Conservation (phyloP, 2,113 vertebrate genomes). For the Oreochromis niloticus region DNA sequence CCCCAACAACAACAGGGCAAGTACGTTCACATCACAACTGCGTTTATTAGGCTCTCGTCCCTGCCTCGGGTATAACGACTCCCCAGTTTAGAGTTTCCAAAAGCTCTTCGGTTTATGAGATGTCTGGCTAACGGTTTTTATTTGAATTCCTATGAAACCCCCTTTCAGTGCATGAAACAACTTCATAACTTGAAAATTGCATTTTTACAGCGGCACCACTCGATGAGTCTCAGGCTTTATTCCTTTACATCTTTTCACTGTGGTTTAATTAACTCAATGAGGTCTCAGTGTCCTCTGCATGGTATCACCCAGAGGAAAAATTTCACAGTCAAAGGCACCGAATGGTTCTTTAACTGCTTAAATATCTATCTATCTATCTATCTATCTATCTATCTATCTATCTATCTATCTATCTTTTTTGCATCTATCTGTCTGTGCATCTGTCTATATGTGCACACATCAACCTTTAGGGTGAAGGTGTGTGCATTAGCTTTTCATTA, state of each 20-base stretch:
- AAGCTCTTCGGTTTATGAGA: conserved; percentile 25
- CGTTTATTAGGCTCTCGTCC: not conserved
- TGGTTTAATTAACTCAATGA: conserved; percentile 59
- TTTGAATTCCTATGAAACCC: conserved; percentile 50
- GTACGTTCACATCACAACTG: not conserved
- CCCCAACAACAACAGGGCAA: not conserved
- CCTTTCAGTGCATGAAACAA: conserved; percentile 28
- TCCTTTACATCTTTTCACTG: conserved; percentile 35
- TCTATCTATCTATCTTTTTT: not conserved
- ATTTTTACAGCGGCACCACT: conserved; percentile 13
- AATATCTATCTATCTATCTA: not conserved
- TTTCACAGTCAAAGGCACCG: conserved; percentile 1
- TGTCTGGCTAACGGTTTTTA: conserved; percentile 25
- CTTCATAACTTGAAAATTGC: conserved; percentile 40
- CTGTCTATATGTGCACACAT: not conserved
- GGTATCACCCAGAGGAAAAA: conserved; percentile 30
- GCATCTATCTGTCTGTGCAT: not conserved
- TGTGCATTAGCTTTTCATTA: conserved; percentile 64
- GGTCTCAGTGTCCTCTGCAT: conserved; percentile 41
- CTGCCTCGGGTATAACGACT: conserved; percentile 3
- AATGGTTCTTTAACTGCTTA: conserved; percentile 3
- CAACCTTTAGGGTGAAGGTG: conserved; percentile 19
- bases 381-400: not conserved
- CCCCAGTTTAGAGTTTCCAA: not conserved
- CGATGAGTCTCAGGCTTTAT: conserved; percentile 7